A percentile compares a stretch with the other conserved stretches of the same genome.
Evolutionary conservation across 2,888 invertebrate genomes (phyloP).

Genomic region (Gymnocheta viridis): DNA sequence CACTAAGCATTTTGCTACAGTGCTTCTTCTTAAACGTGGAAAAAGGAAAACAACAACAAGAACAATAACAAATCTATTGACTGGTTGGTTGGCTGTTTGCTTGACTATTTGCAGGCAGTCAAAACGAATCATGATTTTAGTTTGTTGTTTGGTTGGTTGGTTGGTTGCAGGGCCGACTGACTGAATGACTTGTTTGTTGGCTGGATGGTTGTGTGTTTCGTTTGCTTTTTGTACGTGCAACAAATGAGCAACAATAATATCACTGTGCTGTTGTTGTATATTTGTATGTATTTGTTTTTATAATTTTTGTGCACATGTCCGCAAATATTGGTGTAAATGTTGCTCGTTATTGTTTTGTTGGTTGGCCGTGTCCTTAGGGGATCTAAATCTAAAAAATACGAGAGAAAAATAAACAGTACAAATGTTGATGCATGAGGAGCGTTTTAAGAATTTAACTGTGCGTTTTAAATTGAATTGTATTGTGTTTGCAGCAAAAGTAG

Average conservation of each 20-base stretch:
- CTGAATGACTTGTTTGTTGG: constrained; percentile 10
- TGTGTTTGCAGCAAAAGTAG: constrained; percentile 28
- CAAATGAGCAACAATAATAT: constrained; percentile 67
- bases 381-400: constrained; percentile 34
- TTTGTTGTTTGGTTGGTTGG: neutral
- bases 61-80: constrained; percentile 2
- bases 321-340: constrained; percentile 69
- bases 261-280: constrained; percentile 4
- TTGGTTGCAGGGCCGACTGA: neutral
- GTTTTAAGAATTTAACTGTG: constrained; percentile 44
- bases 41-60: constrained; percentile 1
- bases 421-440: constrained; percentile 17
- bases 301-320: constrained; percentile 73
- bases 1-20: neutral
- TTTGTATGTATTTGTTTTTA: constrained; percentile 74
- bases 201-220: neutral
- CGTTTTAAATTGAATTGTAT: constrained; percentile 45
- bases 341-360: constrained; percentile 64
- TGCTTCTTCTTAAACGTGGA: neutral
- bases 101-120: neutral
- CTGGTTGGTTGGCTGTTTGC: constrained; percentile 30
- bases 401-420: neutral
- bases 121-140: constrained; percentile 13
- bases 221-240: constrained; percentile 45
- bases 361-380: constrained; percentile 54